Evolutionary conservation across 1,140 invertebrate species (phyloP).

Genomic region (Aphaenogaster rudis): DNA sequence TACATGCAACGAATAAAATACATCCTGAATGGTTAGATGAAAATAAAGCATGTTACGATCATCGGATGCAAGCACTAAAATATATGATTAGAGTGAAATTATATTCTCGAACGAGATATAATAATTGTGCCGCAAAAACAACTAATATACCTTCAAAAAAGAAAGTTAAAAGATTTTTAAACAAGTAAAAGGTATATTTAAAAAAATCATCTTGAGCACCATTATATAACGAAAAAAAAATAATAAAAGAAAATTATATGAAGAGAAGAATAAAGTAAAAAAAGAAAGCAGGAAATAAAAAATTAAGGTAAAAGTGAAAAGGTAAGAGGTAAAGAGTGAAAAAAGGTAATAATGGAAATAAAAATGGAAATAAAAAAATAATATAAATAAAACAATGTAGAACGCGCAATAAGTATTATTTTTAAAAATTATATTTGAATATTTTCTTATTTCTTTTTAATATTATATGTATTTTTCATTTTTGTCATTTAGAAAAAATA

Average conservation of each 20-base stretch:
- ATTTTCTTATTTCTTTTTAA: no score
- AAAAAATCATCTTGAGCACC: not conserved
- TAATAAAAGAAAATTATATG: not conserved
- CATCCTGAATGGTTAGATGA: not conserved
- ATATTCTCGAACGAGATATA: slow-evolving; percentile 31
- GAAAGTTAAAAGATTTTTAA: slow-evolving; percentile 13
- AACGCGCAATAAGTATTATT: no score
- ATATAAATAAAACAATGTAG: not conserved
- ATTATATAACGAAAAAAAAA: not conserved
- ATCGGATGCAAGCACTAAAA: slow-evolving; percentile 11
- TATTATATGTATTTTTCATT: no score
- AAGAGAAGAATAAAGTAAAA: not conserved
- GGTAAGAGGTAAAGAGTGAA: not conserved
- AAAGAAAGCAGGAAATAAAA: not conserved
- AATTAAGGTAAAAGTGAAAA: no score
- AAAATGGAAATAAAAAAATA: not conserved
- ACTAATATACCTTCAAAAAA: not conserved
- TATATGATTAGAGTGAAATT: slow-evolving; percentile 6
- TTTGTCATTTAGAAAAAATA: no score
- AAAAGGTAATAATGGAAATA: not conserved
- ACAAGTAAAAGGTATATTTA: not conserved
- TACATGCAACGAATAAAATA: not conserved
- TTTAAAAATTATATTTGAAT: no score
- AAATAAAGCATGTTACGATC: not conserved
- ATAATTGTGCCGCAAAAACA: not conserved